A percentile compares a stretch with the other conserved stretches of the same genome.
phyloP scores from a whole-genome alignment of 2,888 invertebrate species.

The Sminthurinus aureus region DNA sequence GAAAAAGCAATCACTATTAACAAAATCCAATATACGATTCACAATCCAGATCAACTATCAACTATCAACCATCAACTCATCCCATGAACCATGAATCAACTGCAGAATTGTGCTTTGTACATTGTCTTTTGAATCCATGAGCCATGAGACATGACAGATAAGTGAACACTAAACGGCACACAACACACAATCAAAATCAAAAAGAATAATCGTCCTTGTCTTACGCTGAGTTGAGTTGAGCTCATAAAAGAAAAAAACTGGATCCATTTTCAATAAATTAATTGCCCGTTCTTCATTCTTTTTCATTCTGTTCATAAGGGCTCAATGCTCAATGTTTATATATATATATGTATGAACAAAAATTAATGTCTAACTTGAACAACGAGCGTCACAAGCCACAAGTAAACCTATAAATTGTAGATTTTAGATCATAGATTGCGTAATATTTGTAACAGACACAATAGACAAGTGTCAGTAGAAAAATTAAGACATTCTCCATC shows the following conservation, averaged over 20 bases:
- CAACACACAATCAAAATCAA: background rate
- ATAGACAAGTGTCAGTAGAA: too few species aligned
- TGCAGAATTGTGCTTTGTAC: background rate
- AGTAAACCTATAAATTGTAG: too few species aligned
- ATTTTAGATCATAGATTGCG: too few species aligned
- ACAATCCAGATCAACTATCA: background rate
- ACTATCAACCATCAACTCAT: background rate
- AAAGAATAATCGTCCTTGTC: too few species aligned
- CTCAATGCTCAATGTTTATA: constrained; percentile 29
- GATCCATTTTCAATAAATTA: constrained; percentile 35
- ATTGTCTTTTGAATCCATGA: background rate
- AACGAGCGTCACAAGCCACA: background rate
- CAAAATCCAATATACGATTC: background rate
- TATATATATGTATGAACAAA: background rate
- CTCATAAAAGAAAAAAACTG: constrained; percentile 22
- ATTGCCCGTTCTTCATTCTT: constrained; percentile 3
- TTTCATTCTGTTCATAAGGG: too few species aligned
- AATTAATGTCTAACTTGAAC: background rate
- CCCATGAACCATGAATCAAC: constrained; percentile 11
- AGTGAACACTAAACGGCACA: background rate
- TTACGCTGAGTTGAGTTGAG: background rate
- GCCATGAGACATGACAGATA: background rate
- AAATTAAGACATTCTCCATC: too few species aligned
- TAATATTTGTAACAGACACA: too few species aligned
- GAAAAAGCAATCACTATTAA: constrained; percentile 15